These are phyloP conservation scores for Drosophila lutescens DNA, from an alignment of 2,888 invertebrate genomes.

Conservation along the genomic window DNA sequence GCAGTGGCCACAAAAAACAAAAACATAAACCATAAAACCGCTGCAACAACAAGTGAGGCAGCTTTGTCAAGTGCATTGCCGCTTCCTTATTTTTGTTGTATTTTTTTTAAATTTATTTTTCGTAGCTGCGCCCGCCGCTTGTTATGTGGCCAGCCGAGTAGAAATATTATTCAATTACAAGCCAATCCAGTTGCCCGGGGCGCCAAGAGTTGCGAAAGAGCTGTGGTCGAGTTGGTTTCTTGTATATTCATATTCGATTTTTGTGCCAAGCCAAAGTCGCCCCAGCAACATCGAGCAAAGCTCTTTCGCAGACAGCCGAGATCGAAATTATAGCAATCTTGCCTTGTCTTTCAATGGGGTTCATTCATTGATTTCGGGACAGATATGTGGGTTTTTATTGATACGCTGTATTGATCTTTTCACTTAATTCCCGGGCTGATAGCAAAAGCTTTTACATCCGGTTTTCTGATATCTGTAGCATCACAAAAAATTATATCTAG, in stretches of 20 bases:
- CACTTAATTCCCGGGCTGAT: too few relatives aligned
- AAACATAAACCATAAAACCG: slow-evolving; percentile 21
- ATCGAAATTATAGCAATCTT: slow-evolving; percentile 2
- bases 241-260: slow-evolving; percentile 26
- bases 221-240: slow-evolving; percentile 26
- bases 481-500: too few relatives aligned
- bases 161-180: slow-evolving; percentile 71
- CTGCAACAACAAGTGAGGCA: slow-evolving; percentile 30
- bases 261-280: slow-evolving; percentile 30
- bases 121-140: not conserved
- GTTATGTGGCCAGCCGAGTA: slow-evolving; percentile 47
- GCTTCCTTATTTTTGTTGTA: slow-evolving; percentile 68
- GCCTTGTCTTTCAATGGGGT: not conserved
- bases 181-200: slow-evolving; percentile 65
- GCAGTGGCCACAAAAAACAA: slow-evolving; percentile 23
- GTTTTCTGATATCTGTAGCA: too few relatives aligned
- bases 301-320: slow-evolving; percentile 21
- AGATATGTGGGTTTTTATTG: not conserved
- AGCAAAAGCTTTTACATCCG: too few relatives aligned
- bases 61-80: slow-evolving; percentile 71
- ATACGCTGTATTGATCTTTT: not conserved
- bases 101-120: slow-evolving; percentile 29
- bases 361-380: not conserved
- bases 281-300: slow-evolving; percentile 61
- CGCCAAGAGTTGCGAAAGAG: slow-evolving; percentile 67